Percentiles rank a stretch among this genome's conserved stretches.
Conservation (phyloP, 2,797 vertebrate genomes). For the Pelobates cultripes region DNA sequence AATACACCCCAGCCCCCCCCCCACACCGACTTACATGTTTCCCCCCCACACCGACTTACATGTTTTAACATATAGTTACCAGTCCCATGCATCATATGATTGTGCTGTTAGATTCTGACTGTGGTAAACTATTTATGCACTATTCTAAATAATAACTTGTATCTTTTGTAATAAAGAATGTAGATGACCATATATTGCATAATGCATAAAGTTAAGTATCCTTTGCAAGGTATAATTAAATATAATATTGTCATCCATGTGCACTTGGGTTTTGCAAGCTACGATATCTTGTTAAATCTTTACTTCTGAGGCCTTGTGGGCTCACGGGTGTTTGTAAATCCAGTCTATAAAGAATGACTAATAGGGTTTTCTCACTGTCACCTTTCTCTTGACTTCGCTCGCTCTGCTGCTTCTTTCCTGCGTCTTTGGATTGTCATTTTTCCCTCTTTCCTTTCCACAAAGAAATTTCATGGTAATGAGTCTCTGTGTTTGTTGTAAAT, state of each 20-base stretch:
- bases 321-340: neutral
- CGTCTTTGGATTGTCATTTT: constrained; percentile 64
- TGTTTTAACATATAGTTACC: too few relatives aligned
- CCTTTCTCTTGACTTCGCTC: constrained; percentile 3
- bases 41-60: too few relatives aligned
- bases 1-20: too few relatives aligned
- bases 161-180: neutral
- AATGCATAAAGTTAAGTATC: neutral
- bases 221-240: neutral
- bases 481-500: constrained; percentile 72
- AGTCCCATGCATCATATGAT: too few relatives aligned
- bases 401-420: constrained; percentile 61
- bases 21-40: too few relatives aligned
- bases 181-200: neutral
- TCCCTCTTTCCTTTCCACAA: constrained; percentile 56
- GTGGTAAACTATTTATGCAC: too few relatives aligned
- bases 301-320: neutral
- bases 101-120: too few relatives aligned
- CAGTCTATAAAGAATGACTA: constrained; percentile 26
- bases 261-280: neutral
- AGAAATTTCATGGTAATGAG: constrained; percentile 72
- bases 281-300: constrained; percentile 6
- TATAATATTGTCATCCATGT: neutral
- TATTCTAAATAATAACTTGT: neutral
- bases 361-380: constrained; percentile 37